Conservation (phyloP, 2,888 invertebrate genomes). For the Drosophila merina region DNA sequence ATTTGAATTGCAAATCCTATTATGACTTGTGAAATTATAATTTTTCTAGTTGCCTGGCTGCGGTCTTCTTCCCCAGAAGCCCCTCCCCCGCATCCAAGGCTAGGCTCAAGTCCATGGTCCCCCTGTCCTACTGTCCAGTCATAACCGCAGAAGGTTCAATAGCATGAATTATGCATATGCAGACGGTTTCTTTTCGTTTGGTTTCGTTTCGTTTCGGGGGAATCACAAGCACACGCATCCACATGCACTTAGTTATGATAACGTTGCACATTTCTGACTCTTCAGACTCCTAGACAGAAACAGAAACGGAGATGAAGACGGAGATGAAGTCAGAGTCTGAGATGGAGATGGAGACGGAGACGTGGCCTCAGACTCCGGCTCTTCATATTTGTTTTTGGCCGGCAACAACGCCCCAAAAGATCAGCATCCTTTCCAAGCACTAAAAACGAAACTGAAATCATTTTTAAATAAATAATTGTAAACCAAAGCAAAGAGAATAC, state of each 20-base stretch:
- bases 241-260: slow-evolving; percentile 77
- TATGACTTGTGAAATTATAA: slow-evolving; percentile 81
- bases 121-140: slow-evolving; percentile 42
- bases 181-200: slow-evolving; percentile 67
- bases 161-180: slow-evolving; percentile 82
- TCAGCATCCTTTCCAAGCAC: slow-evolving; percentile 46
- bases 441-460: not conserved
- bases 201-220: slow-evolving; percentile 37
- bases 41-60: slow-evolving; percentile 76
- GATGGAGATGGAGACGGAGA: slow-evolving; percentile 24
- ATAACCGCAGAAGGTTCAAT: slow-evolving; percentile 77
- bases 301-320: slow-evolving; percentile 22
- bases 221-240: slow-evolving; percentile 71
- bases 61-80: slow-evolving; percentile 53
- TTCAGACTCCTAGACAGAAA: slow-evolving; percentile 31
- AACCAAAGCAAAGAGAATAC: too few relatives aligned
- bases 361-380: slow-evolving; percentile 42
- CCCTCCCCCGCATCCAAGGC: slow-evolving; percentile 28
- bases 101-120: slow-evolving; percentile 61
- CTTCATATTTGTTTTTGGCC: slow-evolving; percentile 73
- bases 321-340: slow-evolving; percentile 7
- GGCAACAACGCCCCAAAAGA: slow-evolving; percentile 63
- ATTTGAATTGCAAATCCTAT: slow-evolving; percentile 81
- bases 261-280: slow-evolving; percentile 74
- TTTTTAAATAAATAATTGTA: not conserved